Percentiles rank a stretch among this genome's conserved stretches.
Evolutionary conservation across 1,140 invertebrate species (phyloP).

Genomic region (Helicoverpa armigera): DNA sequence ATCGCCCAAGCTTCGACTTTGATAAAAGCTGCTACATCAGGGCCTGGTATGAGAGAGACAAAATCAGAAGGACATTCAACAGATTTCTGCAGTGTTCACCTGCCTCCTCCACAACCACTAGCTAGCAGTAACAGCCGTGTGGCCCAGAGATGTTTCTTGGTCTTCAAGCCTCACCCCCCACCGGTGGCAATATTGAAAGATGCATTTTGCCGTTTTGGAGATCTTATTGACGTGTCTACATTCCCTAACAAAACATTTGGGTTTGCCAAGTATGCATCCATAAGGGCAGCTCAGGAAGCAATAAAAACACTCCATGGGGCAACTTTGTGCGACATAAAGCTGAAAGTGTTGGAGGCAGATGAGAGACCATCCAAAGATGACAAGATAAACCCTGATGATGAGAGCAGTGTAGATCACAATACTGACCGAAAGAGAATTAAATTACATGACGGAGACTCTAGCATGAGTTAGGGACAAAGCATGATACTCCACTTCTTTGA

Average conservation of each 20-base stretch:
- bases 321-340: slow-evolving; percentile 92
- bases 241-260: slow-evolving; percentile 96
- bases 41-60: slow-evolving; percentile 33
- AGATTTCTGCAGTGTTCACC: slow-evolving; percentile 87
- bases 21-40: slow-evolving; percentile 74
- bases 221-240: slow-evolving; percentile 96
- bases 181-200: slow-evolving; percentile 94
- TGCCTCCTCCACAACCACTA: slow-evolving; percentile 91
- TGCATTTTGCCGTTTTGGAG: slow-evolving; percentile 97
- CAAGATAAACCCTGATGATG: slow-evolving; percentile 57
- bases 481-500: slow-evolving; percentile 36
- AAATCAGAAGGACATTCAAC: slow-evolving; percentile 53
- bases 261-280: slow-evolving; percentile 95
- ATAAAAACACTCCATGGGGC: slow-evolving; percentile 92
- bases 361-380: slow-evolving; percentile 85
- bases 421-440: slow-evolving; percentile 73
- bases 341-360: slow-evolving; percentile 96
- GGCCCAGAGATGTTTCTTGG: slow-evolving; percentile 88
- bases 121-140: slow-evolving; percentile 84
- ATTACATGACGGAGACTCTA: slow-evolving; percentile 63
- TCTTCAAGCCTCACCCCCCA: slow-evolving; percentile 94
- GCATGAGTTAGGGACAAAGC: slow-evolving; percentile 33
- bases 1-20: slow-evolving; percentile 79
- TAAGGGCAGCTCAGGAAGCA: slow-evolving; percentile 92
- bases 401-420: slow-evolving; percentile 65